A percentile compares a stretch with the other conserved stretches of the same genome.
Evolutionary conservation across 2,113 vertebrate species (phyloP).

Genomic region (Tretioscincus oriximinensis): DNA sequence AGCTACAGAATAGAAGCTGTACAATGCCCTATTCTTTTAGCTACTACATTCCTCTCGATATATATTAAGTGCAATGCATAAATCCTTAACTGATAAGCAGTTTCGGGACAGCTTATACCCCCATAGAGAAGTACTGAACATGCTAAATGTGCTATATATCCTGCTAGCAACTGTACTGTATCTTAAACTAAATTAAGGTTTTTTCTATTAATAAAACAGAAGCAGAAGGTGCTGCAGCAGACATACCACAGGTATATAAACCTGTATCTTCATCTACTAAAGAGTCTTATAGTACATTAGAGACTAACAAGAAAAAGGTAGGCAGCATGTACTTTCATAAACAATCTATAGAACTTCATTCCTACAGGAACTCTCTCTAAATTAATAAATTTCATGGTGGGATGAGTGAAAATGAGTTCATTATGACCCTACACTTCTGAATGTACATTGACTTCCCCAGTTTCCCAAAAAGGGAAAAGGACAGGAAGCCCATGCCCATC

Average conservation of each 20-base stretch:
- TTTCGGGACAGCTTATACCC: constrained; percentile 3
- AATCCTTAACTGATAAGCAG: neutral
- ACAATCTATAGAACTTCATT: neutral
- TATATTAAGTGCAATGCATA: constrained; percentile 1
- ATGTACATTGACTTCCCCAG: neutral
- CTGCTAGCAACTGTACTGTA: neutral
- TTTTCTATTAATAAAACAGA: constrained; percentile 1
- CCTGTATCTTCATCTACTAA: neutral
- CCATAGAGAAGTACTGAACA: neutral
- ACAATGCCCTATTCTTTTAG: neutral
- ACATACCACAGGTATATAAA: neutral
- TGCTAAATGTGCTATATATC: neutral
- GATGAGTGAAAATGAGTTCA: neutral
- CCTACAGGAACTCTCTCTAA: neutral
- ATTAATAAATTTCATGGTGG: neutral
- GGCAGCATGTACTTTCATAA: too few relatives aligned
- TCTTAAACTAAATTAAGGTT: neutral
- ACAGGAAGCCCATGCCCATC: neutral
- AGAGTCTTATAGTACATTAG: too few relatives aligned
- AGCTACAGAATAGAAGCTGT: neutral
- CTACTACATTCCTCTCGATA: neutral
- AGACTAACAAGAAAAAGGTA: too few relatives aligned
- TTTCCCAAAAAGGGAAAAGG: too few relatives aligned
- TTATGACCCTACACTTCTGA: neutral
- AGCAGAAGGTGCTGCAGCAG: neutral